These are phyloP conservation scores for Gymnoscopelus microlampas DNA, from an alignment of 2,797 vertebrate genomes.

Conservation along the genomic window DNA sequence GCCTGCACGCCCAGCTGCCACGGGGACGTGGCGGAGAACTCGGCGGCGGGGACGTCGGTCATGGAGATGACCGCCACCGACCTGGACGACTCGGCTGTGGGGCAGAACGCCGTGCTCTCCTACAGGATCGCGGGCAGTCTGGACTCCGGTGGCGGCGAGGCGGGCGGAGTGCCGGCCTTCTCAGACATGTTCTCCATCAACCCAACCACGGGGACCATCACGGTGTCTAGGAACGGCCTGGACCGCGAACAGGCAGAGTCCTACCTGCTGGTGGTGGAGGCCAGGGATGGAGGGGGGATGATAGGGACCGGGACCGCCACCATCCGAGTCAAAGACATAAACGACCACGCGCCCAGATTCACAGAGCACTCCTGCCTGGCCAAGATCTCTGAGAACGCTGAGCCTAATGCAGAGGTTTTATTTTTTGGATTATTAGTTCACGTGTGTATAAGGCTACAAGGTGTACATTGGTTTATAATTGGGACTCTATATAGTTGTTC, in stretches of 20 bases:
- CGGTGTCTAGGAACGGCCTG: constrained; percentile 76
- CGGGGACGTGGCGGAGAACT: constrained; percentile 86
- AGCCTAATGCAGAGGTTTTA: constrained; percentile 79
- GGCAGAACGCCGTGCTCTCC: constrained; percentile 87
- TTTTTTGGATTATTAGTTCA: too few species aligned
- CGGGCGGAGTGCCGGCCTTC: constrained; percentile 62
- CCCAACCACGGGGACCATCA: constrained; percentile 84
- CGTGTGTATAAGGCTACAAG: too few species aligned
- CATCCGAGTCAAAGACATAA: constrained; percentile 84
- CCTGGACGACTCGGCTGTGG: constrained; percentile 86
- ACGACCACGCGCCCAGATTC: constrained; percentile 88
- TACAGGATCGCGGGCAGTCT: constrained; percentile 86
- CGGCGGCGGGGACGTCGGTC: constrained; percentile 80
- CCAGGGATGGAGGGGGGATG: constrained; percentile 89
- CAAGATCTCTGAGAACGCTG: constrained; percentile 82
- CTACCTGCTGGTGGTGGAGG: constrained; percentile 87
- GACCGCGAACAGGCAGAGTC: constrained; percentile 86
- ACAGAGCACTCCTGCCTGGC: constrained; percentile 79
- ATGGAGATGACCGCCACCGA: constrained; percentile 92
- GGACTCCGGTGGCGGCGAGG: constrained; percentile 50
- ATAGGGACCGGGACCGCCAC: constrained; percentile 88
- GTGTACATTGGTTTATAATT: too few species aligned
- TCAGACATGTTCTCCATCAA: constrained; percentile 86
- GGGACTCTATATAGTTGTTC: too few species aligned
- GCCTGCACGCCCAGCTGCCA: constrained; percentile 85